Percentiles rank a stretch among this genome's conserved stretches.
phyloP scores from a whole-genome alignment of 1,140 invertebrate genomes.

The Cheumatopsyche charites region DNA sequence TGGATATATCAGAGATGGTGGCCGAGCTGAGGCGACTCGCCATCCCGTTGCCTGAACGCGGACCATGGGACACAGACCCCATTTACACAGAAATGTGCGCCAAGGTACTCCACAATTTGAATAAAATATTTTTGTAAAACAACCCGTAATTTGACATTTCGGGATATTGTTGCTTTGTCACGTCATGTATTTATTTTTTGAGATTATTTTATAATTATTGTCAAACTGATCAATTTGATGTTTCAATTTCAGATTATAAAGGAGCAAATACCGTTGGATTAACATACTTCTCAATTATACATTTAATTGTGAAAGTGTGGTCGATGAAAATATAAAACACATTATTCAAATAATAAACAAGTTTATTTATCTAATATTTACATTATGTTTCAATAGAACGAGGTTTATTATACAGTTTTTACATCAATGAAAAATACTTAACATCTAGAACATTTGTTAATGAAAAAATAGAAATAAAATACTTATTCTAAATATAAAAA shows the following conservation, averaged over 20 bases:
- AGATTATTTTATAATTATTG: not conserved
- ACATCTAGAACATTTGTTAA: no score
- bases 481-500: no score
- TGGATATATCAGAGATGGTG: conserved; percentile 84
- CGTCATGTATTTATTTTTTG: not conserved
- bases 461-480: no score
- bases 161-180: conserved; percentile 44
- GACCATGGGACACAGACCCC: conserved; percentile 70
- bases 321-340: no score
- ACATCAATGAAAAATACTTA: no score
- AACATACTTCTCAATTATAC: conserved; percentile 1
- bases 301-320: no score
- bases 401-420: no score
- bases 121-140: conserved; percentile 20
- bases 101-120: conserved; percentile 63
- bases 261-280: conserved; percentile 67
- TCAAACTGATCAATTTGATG: not conserved
- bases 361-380: no score
- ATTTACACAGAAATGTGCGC: conserved; percentile 73
- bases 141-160: not conserved
- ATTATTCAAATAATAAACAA: no score
- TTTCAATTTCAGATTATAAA: conserved; percentile 61
- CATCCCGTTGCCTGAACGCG: conserved; percentile 73
- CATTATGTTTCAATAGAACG: no score
- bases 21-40: conserved; percentile 83